A percentile compares a stretch with the other conserved stretches of the same genome.
Conservation (phyloP, 1,140 invertebrate genomes). For the Paramacrobiotus metropolitanus region DNA sequence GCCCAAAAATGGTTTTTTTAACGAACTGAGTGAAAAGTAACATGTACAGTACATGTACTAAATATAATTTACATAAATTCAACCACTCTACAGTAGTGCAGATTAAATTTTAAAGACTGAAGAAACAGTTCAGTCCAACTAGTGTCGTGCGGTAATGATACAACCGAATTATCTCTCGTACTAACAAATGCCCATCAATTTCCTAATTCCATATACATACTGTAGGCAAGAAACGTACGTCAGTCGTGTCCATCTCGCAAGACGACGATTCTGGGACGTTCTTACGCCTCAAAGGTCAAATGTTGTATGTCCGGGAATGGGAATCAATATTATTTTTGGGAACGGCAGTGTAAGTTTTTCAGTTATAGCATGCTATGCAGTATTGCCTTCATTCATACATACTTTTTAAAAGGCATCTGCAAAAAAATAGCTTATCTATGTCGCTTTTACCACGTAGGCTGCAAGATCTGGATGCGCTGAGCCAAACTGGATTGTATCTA, state of each 20-base stretch:
- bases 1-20: neutral
- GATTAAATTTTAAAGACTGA: no score
- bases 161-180: no score
- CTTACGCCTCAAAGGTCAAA: constrained; percentile 65
- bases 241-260: constrained; percentile 18
- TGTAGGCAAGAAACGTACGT: neutral
- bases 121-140: no score
- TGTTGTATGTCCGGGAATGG: constrained; percentile 96
- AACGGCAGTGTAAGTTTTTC: constrained; percentile 44
- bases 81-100: neutral
- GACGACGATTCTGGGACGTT: constrained; percentile 38
- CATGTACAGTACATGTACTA: neutral
- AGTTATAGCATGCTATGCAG: neutral
- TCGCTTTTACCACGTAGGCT: constrained; percentile 31
- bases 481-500: constrained; percentile 70
- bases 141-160: no score
- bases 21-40: neutral
- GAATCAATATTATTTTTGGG: constrained; percentile 84
- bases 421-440: no score
- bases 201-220: no score
- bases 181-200: no score
- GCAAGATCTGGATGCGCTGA: constrained; percentile 61
- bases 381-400: no score
- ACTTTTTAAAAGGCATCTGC: no score
- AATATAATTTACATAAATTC: neutral